phyloP scores from a whole-genome alignment of 2,113 vertebrate genomes.

The Clarias magur region DNA sequence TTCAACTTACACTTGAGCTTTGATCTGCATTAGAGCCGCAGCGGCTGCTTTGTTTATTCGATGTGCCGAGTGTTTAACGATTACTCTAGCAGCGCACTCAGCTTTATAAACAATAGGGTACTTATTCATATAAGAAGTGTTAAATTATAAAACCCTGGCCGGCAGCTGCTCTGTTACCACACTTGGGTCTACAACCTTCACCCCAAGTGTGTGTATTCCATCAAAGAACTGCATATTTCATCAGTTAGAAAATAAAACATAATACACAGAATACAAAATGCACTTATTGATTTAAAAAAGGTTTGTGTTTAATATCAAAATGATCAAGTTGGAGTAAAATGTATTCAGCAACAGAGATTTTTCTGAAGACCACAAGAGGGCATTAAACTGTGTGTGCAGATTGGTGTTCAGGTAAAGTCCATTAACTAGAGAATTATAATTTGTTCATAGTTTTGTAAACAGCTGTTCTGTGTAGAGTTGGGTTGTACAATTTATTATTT shows the following conservation, averaged over 20 bases:
- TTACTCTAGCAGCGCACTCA: not conserved
- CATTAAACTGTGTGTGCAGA: not conserved
- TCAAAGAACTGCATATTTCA: not conserved
- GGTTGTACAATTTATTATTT: not conserved
- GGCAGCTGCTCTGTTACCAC: not conserved
- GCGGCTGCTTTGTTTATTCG: slow-evolving; percentile 34
- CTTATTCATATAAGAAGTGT: not conserved
- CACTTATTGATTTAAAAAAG: too few relatives aligned
- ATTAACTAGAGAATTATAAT: not conserved
- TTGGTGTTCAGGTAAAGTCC: not conserved
- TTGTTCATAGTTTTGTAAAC: not conserved
- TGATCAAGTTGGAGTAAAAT: not conserved
- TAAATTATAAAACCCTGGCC: slow-evolving; percentile 5
- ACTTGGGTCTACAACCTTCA: not conserved
- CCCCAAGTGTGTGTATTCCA: not conserved
- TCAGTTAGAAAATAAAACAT: not conserved
- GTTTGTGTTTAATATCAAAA: too few relatives aligned
- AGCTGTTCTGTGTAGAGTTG: too few relatives aligned
- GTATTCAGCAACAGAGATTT: not conserved
- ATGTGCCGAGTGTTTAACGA: slow-evolving; percentile 35
- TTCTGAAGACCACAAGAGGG: slow-evolving; percentile 20
- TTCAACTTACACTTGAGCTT: not conserved
- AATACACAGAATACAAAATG: not conserved
- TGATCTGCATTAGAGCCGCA: not conserved
- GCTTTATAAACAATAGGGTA: slow-evolving; percentile 3